A percentile compares a stretch with the other conserved stretches of the same genome.
These are phyloP conservation scores for Stichopus horrens DNA, from an alignment of 53 echinoderm and acorn worm genomes.

Conservation along the genomic window DNA sequence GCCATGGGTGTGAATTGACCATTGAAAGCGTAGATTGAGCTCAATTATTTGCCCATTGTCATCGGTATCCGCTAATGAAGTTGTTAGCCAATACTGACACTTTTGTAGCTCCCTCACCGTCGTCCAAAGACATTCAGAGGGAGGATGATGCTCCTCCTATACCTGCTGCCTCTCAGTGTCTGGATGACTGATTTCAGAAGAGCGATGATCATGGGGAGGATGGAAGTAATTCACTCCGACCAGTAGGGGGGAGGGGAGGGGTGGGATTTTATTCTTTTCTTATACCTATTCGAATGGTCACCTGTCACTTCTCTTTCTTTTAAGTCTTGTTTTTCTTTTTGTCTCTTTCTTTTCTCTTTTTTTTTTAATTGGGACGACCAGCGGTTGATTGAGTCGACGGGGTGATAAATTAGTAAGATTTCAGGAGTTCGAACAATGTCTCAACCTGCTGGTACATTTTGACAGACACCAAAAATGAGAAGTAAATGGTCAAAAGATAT, in stretches of 20 bases:
- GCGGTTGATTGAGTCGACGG: background rate
- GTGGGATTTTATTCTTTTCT: background rate
- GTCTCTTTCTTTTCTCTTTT: background rate
- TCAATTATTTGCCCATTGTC: conserved; percentile 33
- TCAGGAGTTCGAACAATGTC: background rate
- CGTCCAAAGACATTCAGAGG: background rate
- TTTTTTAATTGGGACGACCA: conserved; percentile 32
- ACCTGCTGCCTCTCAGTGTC: no score
- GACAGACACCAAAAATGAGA: background rate
- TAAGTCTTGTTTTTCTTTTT: background rate
- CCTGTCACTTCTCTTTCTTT: no score
- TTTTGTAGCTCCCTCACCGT: background rate
- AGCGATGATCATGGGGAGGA: no score
- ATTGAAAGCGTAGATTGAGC: conserved; percentile 11
- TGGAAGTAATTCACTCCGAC: background rate
- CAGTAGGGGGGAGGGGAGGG: background rate
- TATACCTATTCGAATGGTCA: background rate
- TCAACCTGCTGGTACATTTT: background rate
- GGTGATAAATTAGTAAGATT: conserved; percentile 29
- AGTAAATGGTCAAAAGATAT: background rate
- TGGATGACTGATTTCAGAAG: no score
- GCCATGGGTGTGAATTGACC: conserved; percentile 23
- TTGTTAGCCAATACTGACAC: conserved; percentile 28
- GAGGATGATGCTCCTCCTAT: background rate
- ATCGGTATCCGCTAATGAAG: conserved; percentile 9